Base-by-base conservation (phyloP, 2,888 invertebrate genomes). In the Acleris sparsana region DNA sequence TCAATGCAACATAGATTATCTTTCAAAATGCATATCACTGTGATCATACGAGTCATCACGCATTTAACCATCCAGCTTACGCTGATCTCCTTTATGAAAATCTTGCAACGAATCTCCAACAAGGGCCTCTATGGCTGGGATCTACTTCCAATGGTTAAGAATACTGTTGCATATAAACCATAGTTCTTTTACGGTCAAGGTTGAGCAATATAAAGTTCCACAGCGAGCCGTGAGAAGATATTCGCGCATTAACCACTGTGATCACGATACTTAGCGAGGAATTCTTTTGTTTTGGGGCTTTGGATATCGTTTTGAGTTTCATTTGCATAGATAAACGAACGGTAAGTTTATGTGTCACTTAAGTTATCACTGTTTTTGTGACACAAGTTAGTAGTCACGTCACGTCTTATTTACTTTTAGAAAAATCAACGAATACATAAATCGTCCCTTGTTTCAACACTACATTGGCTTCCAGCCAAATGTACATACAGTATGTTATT, bases 181-280 rank as follows among this genome's bases (percentile, higher is more conserved):
- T 76, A 71, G 46, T 17, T 39, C 76, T 79, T 86, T 82, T 86
- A 85, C 81, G 85, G 88, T 87, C 89, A 89, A 88, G 87, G 86
- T 83, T 86, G 80, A 73, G 70, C 78, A 73, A 77, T 73, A 74
- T 69, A 64, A 63, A 68, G 71, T 69, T 66, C 61, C 49, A 70
- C 69, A 68, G 63, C 64, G 66, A 70, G 69, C 72, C 81, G 82
- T 85, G 82, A 80, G 85, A 84, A 81, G 76, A 70, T 69, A 77
- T 74, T 69, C 53, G 52, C 53, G 59, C 59, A 53, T 73, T 74
- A 71, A 75, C 72, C 69, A 68, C 39, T 68, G 66, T 71, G 73
- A 77, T 79, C 79, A 80, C 75, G 78, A 75, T 77, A 68, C 63
- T 55, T 72, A 69, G 59, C 61, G 67, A 75, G 70, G 77, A 75